Conservation (phyloP, 2,113 vertebrate species). For the Protobothrops mucrosquamatus region DNA sequence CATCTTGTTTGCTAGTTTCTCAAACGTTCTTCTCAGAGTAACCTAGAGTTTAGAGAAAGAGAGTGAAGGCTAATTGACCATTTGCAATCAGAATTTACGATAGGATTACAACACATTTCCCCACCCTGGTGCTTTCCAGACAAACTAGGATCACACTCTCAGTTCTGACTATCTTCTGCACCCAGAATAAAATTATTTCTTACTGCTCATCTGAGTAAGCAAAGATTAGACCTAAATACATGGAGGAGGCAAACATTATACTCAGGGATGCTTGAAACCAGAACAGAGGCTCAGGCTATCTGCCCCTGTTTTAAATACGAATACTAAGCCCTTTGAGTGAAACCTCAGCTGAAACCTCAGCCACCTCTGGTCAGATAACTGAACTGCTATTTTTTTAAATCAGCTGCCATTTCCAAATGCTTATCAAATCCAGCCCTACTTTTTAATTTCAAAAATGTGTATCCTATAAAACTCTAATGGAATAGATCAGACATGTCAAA, state of each 20-base stretch:
- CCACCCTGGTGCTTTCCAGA: background rate
- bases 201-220: background rate
- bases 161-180: background rate
- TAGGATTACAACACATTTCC: background rate
- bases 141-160: background rate
- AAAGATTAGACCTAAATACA: background rate
- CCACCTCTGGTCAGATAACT: background rate
- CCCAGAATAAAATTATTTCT: background rate
- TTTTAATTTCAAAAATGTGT: background rate
- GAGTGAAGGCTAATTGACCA: slow-evolving; percentile 35
- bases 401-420: background rate
- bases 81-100: background rate
- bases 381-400: background rate
- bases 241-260: background rate
- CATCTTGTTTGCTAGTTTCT: slow-evolving; percentile 92
- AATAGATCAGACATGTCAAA: background rate
- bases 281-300: background rate
- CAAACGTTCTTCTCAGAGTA: slow-evolving; percentile 80
- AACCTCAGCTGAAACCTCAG: background rate
- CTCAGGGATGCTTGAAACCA: background rate
- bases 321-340: background rate
- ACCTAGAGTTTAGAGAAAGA: slow-evolving; percentile 66
- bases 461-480: background rate
- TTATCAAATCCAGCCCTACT: background rate
- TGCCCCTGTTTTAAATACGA: background rate